A percentile compares a stretch with the other conserved stretches of the same genome.
These are phyloP conservation scores for Etheostoma spectabile DNA, from an alignment of 2,113 vertebrate genomes.

Conservation along the genomic window DNA sequence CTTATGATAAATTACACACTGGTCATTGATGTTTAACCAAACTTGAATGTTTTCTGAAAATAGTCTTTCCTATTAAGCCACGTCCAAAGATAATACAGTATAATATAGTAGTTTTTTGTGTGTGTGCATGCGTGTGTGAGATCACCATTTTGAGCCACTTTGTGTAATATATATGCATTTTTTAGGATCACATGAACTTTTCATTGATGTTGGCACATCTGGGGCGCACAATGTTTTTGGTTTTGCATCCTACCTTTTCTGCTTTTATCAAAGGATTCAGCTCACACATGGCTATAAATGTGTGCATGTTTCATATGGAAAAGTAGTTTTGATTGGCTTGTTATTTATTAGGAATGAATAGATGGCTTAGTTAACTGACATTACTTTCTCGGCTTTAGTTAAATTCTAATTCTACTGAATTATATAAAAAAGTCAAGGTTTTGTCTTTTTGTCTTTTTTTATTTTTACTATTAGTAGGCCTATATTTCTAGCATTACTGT, in stretches of 20 bases:
- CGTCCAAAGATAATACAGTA: too few relatives aligned
- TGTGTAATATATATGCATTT: neutral
- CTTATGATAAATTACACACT: too few relatives aligned
- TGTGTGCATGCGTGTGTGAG: too few relatives aligned
- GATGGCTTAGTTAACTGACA: neutral
- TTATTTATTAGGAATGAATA: neutral
- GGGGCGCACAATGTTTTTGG: neutral
- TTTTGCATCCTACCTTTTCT: neutral
- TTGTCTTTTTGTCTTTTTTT: too few relatives aligned
- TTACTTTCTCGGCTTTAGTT: neutral
- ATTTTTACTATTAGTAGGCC: too few relatives aligned
- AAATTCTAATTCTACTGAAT: neutral
- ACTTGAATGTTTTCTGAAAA: too few relatives aligned
- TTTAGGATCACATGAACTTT: conserved; percentile 1
- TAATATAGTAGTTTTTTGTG: too few relatives aligned
- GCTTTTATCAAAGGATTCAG: neutral
- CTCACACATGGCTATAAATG: neutral
- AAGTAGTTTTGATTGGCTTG: neutral
- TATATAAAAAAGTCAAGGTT: neutral
- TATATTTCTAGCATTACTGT: too few relatives aligned
- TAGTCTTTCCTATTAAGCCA: too few relatives aligned
- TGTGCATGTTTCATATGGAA: neutral
- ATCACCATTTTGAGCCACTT: neutral
- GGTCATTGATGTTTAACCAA: too few relatives aligned
- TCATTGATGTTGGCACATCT: neutral